A percentile compares a stretch with the other conserved stretches of the same genome.
Conservation (phyloP, 2,797 vertebrate species). For the Myotis daubentonii region DNA sequence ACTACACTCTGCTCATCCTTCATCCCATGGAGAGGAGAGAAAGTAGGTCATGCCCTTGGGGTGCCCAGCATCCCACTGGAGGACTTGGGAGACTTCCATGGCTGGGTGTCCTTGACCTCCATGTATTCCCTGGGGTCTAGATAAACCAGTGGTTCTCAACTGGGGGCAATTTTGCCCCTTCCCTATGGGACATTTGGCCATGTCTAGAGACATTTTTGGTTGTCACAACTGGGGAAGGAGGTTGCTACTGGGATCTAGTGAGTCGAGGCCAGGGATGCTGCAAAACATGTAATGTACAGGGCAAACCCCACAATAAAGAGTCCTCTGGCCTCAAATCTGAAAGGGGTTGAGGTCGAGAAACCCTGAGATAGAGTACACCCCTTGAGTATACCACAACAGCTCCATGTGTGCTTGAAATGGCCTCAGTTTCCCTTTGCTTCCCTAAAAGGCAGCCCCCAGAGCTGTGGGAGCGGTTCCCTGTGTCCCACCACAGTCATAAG, state of each 20-base stretch:
- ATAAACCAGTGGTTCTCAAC: background rate
- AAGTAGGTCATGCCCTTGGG: background rate
- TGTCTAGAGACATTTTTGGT: background rate
- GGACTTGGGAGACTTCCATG: background rate
- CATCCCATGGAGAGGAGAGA: background rate
- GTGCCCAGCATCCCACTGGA: background rate
- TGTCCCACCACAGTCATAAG: fast-evolving
- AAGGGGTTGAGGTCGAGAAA: background rate
- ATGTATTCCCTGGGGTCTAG: background rate
- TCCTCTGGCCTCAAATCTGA: background rate
- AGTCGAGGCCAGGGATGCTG: background rate
- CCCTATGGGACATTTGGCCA: background rate
- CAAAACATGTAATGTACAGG: too few relatives aligned
- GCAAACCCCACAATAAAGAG: background rate
- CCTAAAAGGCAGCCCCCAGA: background rate
- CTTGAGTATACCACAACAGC: background rate
- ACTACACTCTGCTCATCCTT: background rate
- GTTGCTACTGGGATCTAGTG: background rate
- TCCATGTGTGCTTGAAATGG: background rate
- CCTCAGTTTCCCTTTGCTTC: background rate
- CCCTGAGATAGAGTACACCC: background rate
- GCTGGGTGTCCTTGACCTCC: background rate
- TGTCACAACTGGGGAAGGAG: background rate
- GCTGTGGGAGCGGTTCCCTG: background rate
- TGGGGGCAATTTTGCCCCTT: background rate